phyloP scores from a whole-genome alignment of 2,797 vertebrate genomes.

The Telmatherina bonti region DNA sequence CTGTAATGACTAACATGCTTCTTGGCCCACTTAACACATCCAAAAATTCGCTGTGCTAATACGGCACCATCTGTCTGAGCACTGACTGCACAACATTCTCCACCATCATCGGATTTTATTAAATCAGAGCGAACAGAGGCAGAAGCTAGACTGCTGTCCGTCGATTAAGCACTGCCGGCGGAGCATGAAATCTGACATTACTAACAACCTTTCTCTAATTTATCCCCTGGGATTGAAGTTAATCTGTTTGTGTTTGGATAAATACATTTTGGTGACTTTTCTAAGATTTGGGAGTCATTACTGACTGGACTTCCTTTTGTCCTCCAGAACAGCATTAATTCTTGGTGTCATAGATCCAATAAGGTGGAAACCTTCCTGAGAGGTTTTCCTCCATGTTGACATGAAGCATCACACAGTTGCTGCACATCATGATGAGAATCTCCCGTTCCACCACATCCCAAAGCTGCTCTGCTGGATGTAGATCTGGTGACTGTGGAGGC shows the following conservation, averaged over 20 bases:
- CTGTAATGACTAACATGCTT: slow-evolving; percentile 52
- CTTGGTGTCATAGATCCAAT: too few species aligned
- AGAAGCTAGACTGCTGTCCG: slow-evolving; percentile 10
- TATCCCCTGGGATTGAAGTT: background rate
- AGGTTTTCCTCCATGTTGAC: too few species aligned
- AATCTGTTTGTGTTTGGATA: background rate
- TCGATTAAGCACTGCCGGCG: background rate
- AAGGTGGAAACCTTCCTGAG: too few species aligned
- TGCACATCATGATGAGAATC: too few species aligned
- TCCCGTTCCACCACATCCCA: too few species aligned
- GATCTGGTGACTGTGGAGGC: too few species aligned
- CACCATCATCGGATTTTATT: slow-evolving; percentile 30
- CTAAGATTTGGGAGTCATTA: background rate
- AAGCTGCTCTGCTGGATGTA: too few species aligned
- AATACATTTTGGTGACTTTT: background rate
- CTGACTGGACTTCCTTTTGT: too few species aligned
- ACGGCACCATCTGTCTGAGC: slow-evolving; percentile 46
- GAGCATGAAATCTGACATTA: background rate
- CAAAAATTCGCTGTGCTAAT: slow-evolving; percentile 43
- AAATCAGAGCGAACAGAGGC: slow-evolving; percentile 19
- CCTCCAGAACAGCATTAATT: too few species aligned
- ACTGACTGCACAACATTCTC: slow-evolving; percentile 29
- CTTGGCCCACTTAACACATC: slow-evolving; percentile 53
- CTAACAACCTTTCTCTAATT: background rate
- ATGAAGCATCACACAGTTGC: too few species aligned